A percentile compares a stretch with the other conserved stretches of the same genome.
These are phyloP conservation scores for Luscinia megarhynchos DNA, from an alignment of 2,797 vertebrate genomes.

Conservation along the genomic window DNA sequence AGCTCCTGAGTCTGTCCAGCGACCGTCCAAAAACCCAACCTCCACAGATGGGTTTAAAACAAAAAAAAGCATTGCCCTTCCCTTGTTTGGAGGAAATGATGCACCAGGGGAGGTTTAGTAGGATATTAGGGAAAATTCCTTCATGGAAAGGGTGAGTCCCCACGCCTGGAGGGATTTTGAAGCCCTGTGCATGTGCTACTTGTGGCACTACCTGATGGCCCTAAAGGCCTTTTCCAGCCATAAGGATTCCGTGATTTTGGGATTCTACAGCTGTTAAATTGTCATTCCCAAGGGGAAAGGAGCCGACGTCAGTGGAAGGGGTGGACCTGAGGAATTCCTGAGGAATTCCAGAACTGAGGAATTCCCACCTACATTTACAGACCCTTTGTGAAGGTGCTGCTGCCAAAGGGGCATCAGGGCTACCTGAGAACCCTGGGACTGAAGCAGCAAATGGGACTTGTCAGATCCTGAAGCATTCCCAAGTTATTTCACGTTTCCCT, in stretches of 20 bases:
- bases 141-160: background rate
- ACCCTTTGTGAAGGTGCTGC: background rate
- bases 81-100: background rate
- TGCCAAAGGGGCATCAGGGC: background rate
- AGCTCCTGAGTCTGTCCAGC: too few relatives aligned
- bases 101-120: background rate
- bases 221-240: background rate
- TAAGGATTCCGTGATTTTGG: accelerated
- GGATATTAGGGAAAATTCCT: background rate
- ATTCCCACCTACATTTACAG: background rate
- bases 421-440: background rate
- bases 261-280: background rate
- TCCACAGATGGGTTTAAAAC: background rate
- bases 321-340: background rate
- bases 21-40: too few relatives aligned
- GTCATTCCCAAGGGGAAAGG: background rate
- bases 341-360: background rate
- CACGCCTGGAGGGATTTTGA: background rate
- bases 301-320: background rate
- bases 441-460: background rate
- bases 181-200: background rate
- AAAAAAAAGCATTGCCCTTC: too few relatives aligned
- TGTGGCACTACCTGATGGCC: background rate
- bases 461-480: background rate
- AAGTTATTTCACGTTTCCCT: accelerated